A percentile compares a stretch with the other conserved stretches of the same genome.
phyloP scores from a whole-genome alignment of 2,797 vertebrate species.

The Helostoma temminkii region DNA sequence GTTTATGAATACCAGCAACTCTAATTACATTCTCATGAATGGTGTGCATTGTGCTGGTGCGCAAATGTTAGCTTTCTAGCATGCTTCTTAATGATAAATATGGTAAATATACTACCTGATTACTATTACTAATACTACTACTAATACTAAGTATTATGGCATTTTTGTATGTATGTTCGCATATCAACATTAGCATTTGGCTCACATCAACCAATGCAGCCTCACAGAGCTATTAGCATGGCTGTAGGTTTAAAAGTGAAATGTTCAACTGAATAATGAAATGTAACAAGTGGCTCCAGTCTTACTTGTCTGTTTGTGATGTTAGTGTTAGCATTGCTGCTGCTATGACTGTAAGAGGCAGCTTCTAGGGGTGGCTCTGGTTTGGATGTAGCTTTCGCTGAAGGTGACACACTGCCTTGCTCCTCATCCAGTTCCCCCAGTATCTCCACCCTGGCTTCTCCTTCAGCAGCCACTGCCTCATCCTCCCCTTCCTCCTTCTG shows the following conservation, averaged over 20 bases:
- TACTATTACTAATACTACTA: too few species aligned
- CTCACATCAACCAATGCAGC: too few species aligned
- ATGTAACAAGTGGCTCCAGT: background rate
- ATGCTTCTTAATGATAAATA: too few species aligned
- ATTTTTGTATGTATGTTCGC: too few species aligned
- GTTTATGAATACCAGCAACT: background rate
- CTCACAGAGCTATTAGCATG: too few species aligned
- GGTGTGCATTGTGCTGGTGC: background rate
- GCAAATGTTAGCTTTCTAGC: too few species aligned
- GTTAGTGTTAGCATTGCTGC: background rate
- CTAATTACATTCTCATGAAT: background rate
- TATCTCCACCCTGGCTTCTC: conserved; percentile 51
- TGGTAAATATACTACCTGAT: too few species aligned
- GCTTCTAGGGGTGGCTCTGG: conserved; percentile 28
- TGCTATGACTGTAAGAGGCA: conserved; percentile 19
- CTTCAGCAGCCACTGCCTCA: background rate
- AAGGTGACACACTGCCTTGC: conserved; percentile 4
- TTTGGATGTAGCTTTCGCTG: conserved; percentile 23
- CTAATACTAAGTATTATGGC: too few species aligned
- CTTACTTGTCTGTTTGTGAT: conserved; percentile 61
- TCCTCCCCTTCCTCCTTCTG: conserved; percentile 79
- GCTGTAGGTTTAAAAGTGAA: too few species aligned
- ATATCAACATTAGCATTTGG: too few species aligned
- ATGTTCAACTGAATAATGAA: background rate
- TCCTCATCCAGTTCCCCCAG: conserved; percentile 52